Evolutionary conservation across 2,113 vertebrate species (phyloP).

Genomic region (Apteryx mantelli): DNA sequence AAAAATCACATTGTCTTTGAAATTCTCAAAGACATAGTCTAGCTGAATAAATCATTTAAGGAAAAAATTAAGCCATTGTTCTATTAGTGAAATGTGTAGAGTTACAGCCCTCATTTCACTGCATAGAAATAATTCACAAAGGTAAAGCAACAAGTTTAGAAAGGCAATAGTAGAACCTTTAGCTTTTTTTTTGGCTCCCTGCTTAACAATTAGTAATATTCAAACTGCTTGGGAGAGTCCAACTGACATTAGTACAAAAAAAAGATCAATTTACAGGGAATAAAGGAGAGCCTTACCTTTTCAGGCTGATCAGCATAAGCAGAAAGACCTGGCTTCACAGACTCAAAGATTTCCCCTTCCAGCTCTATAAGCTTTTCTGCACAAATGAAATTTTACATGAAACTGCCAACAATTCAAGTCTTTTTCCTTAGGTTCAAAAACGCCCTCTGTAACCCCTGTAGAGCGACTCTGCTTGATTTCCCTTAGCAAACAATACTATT

Average conservation of each 20-base stretch:
- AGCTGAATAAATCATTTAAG: neutral
- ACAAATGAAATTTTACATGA: constrained; percentile 46
- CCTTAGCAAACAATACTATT: neutral
- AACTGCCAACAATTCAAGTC: neutral
- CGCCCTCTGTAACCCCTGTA: neutral
- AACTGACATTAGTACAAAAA: neutral
- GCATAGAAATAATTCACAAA: neutral
- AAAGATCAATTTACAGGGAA: neutral
- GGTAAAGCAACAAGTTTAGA: neutral
- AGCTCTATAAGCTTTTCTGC: constrained; percentile 86
- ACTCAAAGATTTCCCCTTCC: constrained; percentile 94
- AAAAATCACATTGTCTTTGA: neutral
- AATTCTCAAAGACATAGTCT: neutral
- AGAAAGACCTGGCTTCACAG: constrained; percentile 96
- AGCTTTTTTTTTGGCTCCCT: neutral
- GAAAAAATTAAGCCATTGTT: neutral
- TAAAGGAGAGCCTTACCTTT: constrained; percentile 77
- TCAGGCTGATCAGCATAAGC: constrained; percentile 91
- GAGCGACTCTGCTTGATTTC: neutral
- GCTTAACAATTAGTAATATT: neutral
- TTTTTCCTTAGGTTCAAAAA: neutral
- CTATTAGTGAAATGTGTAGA: neutral
- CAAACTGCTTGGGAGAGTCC: neutral
- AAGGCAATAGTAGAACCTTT: neutral
- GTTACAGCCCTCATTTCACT: neutral